Evolutionary conservation across 92 coral and sea anemone species (phyloP).

Genomic region (Metridium senile): DNA sequence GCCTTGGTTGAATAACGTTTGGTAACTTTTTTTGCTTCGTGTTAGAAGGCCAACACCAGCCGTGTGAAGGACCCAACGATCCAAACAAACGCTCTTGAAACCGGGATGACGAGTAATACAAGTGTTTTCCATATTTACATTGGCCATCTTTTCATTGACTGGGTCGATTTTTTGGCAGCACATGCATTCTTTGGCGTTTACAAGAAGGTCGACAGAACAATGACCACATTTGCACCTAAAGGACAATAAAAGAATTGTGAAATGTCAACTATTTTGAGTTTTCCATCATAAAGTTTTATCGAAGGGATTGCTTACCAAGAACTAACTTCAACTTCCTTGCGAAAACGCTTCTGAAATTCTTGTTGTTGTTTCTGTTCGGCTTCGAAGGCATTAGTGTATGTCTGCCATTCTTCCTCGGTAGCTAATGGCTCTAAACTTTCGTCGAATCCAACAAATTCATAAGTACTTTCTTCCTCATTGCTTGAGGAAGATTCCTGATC

Average conservation of each 20-base stretch:
- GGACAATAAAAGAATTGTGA: background rate
- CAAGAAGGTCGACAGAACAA: conserved; percentile 33
- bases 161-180: conserved; percentile 50
- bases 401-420: background rate
- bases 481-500: background rate
- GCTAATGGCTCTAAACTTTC: background rate
- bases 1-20: conserved; percentile 34
- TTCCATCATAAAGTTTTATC: background rate
- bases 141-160: conserved; percentile 48
- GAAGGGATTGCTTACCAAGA: background rate
- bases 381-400: background rate
- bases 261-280: background rate
- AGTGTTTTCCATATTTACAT: conserved; percentile 20
- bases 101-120: conserved; percentile 62
- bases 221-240: conserved; percentile 38
- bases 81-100: conserved; percentile 49
- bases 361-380: background rate
- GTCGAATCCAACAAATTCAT: background rate
- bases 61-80: conserved; percentile 60
- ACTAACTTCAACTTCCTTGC: background rate
- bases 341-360: background rate
- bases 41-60: conserved; percentile 47
- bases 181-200: conserved; percentile 41
- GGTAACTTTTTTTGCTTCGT: conserved; percentile 48
- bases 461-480: background rate